A percentile compares a stretch with the other conserved stretches of the same genome.
Evolutionary conservation across 2,797 vertebrate genomes (phyloP).

Genomic region (Vipera ursinii): DNA sequence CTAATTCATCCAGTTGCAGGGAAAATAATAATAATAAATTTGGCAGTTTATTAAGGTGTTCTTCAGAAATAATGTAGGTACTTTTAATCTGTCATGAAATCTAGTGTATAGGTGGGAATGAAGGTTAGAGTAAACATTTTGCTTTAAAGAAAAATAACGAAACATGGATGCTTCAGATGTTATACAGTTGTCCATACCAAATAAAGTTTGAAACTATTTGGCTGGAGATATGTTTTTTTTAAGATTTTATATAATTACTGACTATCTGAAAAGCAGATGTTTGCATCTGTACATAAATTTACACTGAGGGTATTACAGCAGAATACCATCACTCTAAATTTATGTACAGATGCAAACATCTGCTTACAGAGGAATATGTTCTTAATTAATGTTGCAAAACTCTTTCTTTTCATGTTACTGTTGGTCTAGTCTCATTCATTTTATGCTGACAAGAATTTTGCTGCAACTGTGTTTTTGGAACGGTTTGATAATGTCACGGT

Average conservation of each 20-base stretch:
- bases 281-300: neutral
- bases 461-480: neutral
- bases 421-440: neutral
- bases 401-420: neutral
- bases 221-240: neutral
- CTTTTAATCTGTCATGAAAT: conserved; percentile 25
- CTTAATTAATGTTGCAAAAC: neutral
- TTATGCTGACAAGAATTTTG: conserved; percentile 1
- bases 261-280: neutral
- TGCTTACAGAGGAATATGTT: neutral
- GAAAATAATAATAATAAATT: neutral
- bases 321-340: too few species aligned
- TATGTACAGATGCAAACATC: too few species aligned
- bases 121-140: conserved; percentile 8
- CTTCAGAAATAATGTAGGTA: conserved; percentile 3
- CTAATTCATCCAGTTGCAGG: neutral
- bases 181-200: neutral
- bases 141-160: neutral
- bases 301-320: neutral
- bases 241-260: neutral
- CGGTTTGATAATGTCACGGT: neutral
- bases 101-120: neutral
- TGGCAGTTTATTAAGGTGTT: conserved; percentile 15
- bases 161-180: neutral
- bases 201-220: conserved; percentile 12